phyloP scores from a whole-genome alignment of 1,140 invertebrate species.

The Mylabris phalerata region DNA sequence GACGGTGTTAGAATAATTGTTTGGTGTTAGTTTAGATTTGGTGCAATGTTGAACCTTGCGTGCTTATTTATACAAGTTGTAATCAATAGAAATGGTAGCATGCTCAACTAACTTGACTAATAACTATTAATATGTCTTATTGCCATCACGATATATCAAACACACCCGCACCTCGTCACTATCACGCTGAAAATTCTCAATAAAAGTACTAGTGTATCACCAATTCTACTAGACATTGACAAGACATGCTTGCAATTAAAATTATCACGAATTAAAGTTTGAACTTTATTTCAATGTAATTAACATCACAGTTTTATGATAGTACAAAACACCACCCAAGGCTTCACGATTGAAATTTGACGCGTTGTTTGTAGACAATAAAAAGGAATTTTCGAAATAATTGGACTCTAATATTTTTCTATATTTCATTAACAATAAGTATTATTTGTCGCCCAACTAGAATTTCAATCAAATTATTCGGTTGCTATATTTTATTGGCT shows the following conservation, averaged over 20 bases:
- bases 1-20: constrained; percentile 15
- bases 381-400: too few species aligned
- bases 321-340: too few species aligned
- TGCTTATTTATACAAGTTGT: constrained; percentile 29
- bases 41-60: constrained; percentile 29
- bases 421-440: too few species aligned
- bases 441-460: too few species aligned
- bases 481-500: too few species aligned
- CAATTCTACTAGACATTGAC: constrained; percentile 1
- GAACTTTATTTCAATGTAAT: constrained; percentile 14
- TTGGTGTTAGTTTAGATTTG: constrained; percentile 28
- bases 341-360: too few species aligned
- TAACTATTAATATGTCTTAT: constrained; percentile 37
- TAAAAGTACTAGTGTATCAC: too few species aligned
- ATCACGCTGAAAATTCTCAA: too few species aligned
- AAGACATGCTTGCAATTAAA: constrained; percentile 14
- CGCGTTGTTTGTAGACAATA: too few species aligned
- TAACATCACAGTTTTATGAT: constrained; percentile 8
- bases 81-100: constrained; percentile 36
- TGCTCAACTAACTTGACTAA: constrained; percentile 33
- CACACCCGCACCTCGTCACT: constrained; percentile 18
- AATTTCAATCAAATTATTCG: too few species aligned
- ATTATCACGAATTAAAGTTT: constrained; percentile 17
- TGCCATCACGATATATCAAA: constrained; percentile 37
- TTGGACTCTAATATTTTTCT: too few species aligned